Base-by-base conservation (phyloP, 2,113 vertebrate species). In the Pontoporia blainvillei region DNA sequence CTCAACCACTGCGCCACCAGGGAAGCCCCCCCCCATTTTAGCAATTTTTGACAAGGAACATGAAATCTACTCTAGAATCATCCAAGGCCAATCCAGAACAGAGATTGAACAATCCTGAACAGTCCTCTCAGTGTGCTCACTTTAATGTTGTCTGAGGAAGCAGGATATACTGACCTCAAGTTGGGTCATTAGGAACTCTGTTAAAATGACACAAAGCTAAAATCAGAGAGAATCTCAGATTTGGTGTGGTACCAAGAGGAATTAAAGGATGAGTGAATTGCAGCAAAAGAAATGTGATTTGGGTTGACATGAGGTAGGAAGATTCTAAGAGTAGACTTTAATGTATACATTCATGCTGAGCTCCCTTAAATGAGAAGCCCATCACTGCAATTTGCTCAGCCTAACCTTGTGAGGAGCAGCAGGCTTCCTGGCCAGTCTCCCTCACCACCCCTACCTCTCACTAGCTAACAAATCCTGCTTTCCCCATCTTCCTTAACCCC, bases 391-490 rank as follows among this genome's bases (percentile, higher is more conserved):
- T 86, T 34, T 39, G 27, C 29, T 91, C 78, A 90, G 1, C 49
- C 36, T 85, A 41, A 61, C 54, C 76, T 87, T 72, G 41, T 76
- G 27, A 18, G 27, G 59, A 96, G 59, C 14, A 90, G 54, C 41
- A 67, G 54, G 27, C 59, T 66, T 85, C 20, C 76, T 91, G 41
- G 76, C 25, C 39, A 31, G 1, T 85, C 59, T 94, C 11, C 46
- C n/a, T 81, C 34, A 27, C 20, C 69, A 69, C 18, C 21, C 59
- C 31, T 49, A n/a, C 34, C 64, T 49, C 82, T 87, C 57, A 41
- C 83, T 73, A 76, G 67, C 85, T 69, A 88, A 91, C 41, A 91
- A 82, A 82, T 86, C 18, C 85, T 82, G 27, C 46, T 90, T 94
- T 27, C 57, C 83, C 23, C 61, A 59, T 72, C 44, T 82, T 88